phyloP scores from a whole-genome alignment of 2,113 vertebrate species.

The Ahaetulla prasina region DNA sequence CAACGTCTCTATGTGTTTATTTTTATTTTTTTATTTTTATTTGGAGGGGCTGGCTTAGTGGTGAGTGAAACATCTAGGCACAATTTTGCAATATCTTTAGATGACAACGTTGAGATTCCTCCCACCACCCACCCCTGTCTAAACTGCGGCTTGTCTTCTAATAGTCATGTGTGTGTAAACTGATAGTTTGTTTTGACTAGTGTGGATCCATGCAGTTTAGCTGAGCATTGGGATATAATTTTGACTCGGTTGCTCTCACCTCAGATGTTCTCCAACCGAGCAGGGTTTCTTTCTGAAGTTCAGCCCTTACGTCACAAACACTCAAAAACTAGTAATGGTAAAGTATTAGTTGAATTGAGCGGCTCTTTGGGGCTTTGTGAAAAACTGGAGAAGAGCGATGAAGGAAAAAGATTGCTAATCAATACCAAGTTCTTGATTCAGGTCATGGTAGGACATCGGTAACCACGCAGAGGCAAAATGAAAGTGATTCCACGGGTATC shows the following conservation, averaged over 20 bases:
- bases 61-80: neutral
- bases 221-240: neutral
- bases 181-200: neutral
- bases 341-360: neutral
- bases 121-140: neutral
- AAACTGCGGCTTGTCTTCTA: neutral
- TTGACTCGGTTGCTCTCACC: neutral
- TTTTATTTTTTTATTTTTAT: neutral
- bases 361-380: neutral
- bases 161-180: neutral
- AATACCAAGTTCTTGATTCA: neutral
- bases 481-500: neutral
- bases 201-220: neutral
- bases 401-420: neutral
- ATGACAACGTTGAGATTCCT: neutral
- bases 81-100: neutral
- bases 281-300: neutral
- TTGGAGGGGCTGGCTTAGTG: neutral
- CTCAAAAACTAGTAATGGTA: neutral
- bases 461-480: neutral
- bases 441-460: neutral
- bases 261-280: neutral
- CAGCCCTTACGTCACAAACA: neutral
- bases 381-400: neutral
- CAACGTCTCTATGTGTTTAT: neutral